These are phyloP conservation scores for Fukomys damarensis DNA, from an alignment of 2,113 vertebrate species.

Conservation along the genomic window DNA sequence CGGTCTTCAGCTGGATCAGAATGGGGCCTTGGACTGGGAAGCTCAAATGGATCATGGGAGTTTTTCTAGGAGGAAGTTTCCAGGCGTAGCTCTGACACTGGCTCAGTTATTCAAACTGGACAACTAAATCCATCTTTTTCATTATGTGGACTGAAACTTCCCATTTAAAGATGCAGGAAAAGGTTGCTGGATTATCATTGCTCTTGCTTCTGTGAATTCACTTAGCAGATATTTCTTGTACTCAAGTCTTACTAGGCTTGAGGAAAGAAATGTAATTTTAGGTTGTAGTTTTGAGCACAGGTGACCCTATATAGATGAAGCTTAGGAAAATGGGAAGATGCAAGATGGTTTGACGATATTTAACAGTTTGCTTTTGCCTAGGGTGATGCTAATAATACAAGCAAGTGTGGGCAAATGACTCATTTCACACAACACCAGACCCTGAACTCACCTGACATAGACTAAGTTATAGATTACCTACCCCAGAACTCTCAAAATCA, in stretches of 20 bases:
- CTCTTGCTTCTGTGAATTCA: background rate
- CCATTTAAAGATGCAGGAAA: constrained; percentile 3
- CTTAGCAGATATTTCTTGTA: background rate
- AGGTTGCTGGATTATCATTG: background rate
- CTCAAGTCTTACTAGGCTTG: background rate
- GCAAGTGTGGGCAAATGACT: background rate
- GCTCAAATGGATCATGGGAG: background rate
- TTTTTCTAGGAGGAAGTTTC: background rate
- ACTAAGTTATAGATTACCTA: background rate
- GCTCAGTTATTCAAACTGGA: background rate
- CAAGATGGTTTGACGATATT: background rate
- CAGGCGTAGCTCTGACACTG: background rate
- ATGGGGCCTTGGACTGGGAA: background rate
- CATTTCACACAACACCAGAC: background rate
- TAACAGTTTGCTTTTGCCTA: background rate
- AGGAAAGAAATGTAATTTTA: background rate
- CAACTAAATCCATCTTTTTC: background rate
- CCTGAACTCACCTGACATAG: background rate
- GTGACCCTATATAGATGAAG: background rate
- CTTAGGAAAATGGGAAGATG: background rate
- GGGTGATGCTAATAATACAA: background rate
- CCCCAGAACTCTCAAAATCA: background rate
- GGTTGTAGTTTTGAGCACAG: background rate
- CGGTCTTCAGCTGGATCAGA: background rate
- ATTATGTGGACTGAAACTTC: background rate